Percentiles rank a stretch among this genome's conserved stretches.
These are phyloP conservation scores for Volucella bombylans DNA, from an alignment of 2,888 invertebrate species.

Conservation along the genomic window DNA sequence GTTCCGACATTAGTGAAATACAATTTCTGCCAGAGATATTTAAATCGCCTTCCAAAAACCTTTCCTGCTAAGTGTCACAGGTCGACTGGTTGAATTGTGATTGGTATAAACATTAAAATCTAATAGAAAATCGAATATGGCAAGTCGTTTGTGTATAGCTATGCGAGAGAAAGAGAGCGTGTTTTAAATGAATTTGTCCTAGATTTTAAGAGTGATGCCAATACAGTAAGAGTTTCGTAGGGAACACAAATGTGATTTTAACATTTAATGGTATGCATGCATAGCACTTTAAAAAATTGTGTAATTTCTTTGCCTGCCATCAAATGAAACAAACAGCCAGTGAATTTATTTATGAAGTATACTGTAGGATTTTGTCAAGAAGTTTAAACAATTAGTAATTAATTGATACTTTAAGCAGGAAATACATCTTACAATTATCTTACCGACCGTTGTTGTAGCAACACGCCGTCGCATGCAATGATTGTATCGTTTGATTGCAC, in stretches of 20 bases:
- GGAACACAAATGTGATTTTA: no score
- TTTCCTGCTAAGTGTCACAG: conserved; percentile 59
- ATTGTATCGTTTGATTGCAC: no score
- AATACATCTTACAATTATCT: no score
- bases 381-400: no score
- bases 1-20: conserved; percentile 63
- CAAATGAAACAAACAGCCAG: not conserved
- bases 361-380: no score
- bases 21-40: conserved; percentile 45
- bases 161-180: conserved; percentile 18
- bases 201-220: conserved; percentile 45
- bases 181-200: not conserved
- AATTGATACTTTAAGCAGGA: no score
- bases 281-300: no score
- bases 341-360: no score
- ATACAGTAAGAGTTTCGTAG: not conserved
- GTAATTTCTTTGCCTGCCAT: no score
- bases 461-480: no score
- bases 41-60: conserved; percentile 42
- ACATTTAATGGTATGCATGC: no score
- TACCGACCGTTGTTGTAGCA: no score
- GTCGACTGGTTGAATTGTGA: conserved; percentile 51
- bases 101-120: conserved; percentile 73
- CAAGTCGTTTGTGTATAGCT: conserved; percentile 41
- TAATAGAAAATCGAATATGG: conserved; percentile 73